A percentile compares a stretch with the other conserved stretches of the same genome.
phyloP scores from a whole-genome alignment of 2,888 invertebrate genomes.

The Morpho helenor region DNA sequence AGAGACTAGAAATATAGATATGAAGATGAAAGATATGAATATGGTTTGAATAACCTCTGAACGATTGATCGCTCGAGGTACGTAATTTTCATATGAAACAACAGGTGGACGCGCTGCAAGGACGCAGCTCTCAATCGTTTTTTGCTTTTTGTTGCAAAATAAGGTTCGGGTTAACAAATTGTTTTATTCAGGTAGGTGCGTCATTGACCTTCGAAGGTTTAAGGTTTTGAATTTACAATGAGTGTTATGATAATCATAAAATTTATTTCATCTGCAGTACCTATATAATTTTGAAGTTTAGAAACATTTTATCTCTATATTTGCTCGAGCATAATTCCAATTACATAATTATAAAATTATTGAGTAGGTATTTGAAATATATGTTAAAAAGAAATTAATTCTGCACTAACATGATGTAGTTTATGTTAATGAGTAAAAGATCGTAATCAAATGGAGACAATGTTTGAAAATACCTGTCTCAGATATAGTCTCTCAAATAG shows the following conservation, averaged over 20 bases:
- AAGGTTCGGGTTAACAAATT: slow-evolving; percentile 11
- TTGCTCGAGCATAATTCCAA: too few relatives aligned
- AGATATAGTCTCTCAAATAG: too few relatives aligned
- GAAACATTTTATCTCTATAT: too few relatives aligned
- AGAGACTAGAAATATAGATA: too few relatives aligned
- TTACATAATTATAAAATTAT: too few relatives aligned
- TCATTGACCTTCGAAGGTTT: slow-evolving; percentile 12
- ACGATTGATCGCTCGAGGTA: slow-evolving; percentile 4
- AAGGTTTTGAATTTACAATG: slow-evolving; percentile 6
- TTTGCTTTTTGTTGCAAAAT: slow-evolving; percentile 13
- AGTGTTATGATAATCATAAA: not conserved
- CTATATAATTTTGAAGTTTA: too few relatives aligned
- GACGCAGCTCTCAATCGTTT: slow-evolving; percentile 13
- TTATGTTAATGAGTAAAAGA: too few relatives aligned
- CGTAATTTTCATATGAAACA: slow-evolving; percentile 11
- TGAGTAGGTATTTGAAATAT: too few relatives aligned
- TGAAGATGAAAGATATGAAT: not conserved
- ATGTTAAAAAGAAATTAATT: too few relatives aligned
- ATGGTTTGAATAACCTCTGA: slow-evolving; percentile 2
- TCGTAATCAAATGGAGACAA: too few relatives aligned
- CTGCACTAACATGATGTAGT: too few relatives aligned
- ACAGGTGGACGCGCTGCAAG: slow-evolving; percentile 21
- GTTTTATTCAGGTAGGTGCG: slow-evolving; percentile 10
- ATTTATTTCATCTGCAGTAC: not conserved
- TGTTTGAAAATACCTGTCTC: too few relatives aligned